Percentiles rank a stretch among this genome's conserved stretches.
These are phyloP conservation scores for Aphis craccivora DNA, from an alignment of 1,140 invertebrate genomes.

Conservation along the genomic window DNA sequence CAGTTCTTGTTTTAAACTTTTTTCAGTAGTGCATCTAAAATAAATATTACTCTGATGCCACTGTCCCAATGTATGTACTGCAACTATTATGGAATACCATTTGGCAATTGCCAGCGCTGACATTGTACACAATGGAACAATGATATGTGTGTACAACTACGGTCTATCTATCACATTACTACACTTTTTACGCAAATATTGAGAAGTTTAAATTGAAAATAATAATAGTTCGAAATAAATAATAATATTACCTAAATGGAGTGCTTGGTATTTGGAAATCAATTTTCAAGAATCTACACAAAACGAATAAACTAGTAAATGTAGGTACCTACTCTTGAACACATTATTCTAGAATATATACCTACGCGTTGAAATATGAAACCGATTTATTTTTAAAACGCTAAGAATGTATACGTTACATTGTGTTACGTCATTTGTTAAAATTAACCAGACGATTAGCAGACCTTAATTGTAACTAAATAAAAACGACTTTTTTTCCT, in stretches of 20 bases:
- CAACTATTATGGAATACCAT: not conserved
- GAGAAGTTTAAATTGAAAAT: not conserved
- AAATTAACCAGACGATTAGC: conserved; percentile 33
- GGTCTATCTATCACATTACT: not conserved
- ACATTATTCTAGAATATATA: not conserved
- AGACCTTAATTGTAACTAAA: not conserved
- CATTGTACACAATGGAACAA: not conserved
- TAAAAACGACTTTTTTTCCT: not conserved
- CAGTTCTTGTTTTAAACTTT: not conserved
- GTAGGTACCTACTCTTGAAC: not conserved
- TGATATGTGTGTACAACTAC: not conserved
- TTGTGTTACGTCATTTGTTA: conserved; percentile 46
- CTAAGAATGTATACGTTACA: conserved; percentile 5
- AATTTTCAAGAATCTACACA: not conserved
- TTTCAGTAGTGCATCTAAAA: not conserved
- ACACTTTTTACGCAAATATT: not conserved
- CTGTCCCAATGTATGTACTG: not conserved
- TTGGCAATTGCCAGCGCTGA: not conserved
- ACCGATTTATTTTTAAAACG: conserved; percentile 50
- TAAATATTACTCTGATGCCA: not conserved
- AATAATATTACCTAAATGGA: not conserved
- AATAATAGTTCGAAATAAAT: not conserved
- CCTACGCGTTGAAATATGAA: conserved; percentile 32
- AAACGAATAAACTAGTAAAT: not conserved
- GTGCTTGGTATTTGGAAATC: not conserved